Percentiles rank a stretch among this genome's conserved stretches.
These are phyloP conservation scores for Phalacrocorax pelagicus DNA, from an alignment of 2,113 vertebrate species.

Conservation along the genomic window DNA sequence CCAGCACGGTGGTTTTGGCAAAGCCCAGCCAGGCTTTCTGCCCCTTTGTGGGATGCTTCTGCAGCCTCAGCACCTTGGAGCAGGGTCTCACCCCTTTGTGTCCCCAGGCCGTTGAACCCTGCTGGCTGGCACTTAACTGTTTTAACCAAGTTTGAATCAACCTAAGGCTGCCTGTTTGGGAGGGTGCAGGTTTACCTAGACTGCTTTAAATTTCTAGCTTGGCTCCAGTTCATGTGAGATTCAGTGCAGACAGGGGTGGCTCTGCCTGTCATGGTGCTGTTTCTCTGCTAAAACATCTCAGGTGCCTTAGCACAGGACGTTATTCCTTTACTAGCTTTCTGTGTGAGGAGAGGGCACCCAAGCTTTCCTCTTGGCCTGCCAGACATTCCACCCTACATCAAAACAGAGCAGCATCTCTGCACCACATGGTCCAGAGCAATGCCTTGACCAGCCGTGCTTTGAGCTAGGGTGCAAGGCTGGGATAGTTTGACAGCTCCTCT, in stretches of 20 bases:
- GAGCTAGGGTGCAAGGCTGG: neutral
- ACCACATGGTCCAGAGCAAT: rapidly evolving
- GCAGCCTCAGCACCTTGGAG: neutral
- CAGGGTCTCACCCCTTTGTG: neutral
- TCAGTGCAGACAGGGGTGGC: neutral
- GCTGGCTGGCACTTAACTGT: neutral
- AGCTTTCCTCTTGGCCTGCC: neutral
- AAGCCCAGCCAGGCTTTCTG: neutral
- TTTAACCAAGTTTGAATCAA: neutral
- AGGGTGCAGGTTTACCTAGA: neutral
- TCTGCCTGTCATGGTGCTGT: neutral
- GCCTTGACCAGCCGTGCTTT: neutral
- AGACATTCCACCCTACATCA: neutral
- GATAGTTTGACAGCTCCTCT: neutral
- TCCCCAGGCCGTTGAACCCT: neutral
- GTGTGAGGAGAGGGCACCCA: neutral
- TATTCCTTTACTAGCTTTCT: neutral
- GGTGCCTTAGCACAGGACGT: neutral
- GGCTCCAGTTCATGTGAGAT: neutral
- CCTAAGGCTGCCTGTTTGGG: neutral
- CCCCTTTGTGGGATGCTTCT: neutral
- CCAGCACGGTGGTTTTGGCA: neutral
- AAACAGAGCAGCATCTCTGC: neutral
- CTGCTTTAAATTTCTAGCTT: neutral
- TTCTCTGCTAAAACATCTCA: neutral